phyloP scores from a whole-genome alignment of 1,140 invertebrate genomes.

The Pemphigus obesinymphae region DNA sequence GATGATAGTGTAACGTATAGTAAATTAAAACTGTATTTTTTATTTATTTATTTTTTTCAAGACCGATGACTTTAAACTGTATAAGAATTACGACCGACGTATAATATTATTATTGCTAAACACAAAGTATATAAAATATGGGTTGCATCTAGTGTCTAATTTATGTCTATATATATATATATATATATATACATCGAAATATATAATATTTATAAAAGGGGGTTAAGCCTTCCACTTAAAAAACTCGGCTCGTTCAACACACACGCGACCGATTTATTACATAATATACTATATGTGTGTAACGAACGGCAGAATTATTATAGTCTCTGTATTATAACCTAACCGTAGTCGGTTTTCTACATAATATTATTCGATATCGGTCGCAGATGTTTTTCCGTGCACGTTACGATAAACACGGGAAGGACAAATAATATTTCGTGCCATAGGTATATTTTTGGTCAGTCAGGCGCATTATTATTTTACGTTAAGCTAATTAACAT shows the following conservation, averaged over 20 bases:
- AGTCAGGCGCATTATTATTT: too few species aligned
- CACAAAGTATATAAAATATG: neutral
- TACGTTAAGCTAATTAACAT: conserved; percentile 27
- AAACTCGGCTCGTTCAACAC: neutral
- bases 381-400: neutral
- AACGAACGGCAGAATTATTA: neutral
- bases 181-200: neutral
- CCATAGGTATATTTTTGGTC: neutral
- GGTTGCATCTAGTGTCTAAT: too few species aligned
- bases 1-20: too few species aligned
- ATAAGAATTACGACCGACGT: neutral
- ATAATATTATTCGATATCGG: too few species aligned
- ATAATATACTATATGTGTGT: too few species aligned
- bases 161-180: neutral
- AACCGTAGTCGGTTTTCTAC: too few species aligned
- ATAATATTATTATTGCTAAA: neutral
- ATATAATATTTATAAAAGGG: neutral
- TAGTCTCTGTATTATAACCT: neutral
- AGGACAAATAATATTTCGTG: neutral
- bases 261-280: conserved; percentile 12
- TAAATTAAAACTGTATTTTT: neutral
- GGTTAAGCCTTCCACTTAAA: neutral
- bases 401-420: neutral
- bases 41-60: neutral
- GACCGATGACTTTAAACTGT: neutral